Percentiles rank a stretch among this genome's conserved stretches.
Conservation (phyloP, 2,888 invertebrate genomes). For the Yponomeuta evonymella region DNA sequence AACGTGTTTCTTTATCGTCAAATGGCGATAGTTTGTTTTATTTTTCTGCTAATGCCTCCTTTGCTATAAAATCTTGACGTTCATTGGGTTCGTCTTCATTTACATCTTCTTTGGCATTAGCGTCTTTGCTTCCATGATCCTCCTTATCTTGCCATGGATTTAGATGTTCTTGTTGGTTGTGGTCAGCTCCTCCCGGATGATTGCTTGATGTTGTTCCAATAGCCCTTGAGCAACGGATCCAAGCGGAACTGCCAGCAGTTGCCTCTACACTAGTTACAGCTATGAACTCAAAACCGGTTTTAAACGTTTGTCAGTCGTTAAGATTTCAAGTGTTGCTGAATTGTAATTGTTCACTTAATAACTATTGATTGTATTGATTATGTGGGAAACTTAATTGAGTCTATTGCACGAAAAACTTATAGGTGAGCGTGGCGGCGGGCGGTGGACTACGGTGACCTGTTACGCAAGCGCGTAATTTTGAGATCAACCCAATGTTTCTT, state of each 20-base stretch:
- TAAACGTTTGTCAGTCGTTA: constrained; percentile 34
- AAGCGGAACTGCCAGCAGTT: constrained; percentile 65
- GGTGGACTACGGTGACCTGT: constrained; percentile 38
- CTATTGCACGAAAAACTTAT: constrained; percentile 68
- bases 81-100: constrained; percentile 67
- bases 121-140: constrained; percentile 56
- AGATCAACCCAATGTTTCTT: constrained; percentile 27
- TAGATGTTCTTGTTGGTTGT: constrained; percentile 29
- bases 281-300: constrained; percentile 59
- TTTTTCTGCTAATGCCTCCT: constrained; percentile 59
- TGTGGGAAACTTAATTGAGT: constrained; percentile 62
- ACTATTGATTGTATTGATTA: constrained; percentile 57
- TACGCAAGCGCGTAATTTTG: constrained; percentile 70
- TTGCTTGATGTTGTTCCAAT: constrained; percentile 48
- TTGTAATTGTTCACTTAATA: constrained; percentile 68
- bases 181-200: constrained; percentile 67
- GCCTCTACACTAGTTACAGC: constrained; percentile 72
- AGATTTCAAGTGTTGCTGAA: constrained; percentile 75
- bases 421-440: constrained; percentile 72
- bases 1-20: constrained; percentile 77
- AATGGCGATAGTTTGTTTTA: constrained; percentile 69
- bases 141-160: constrained; percentile 34
- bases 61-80: constrained; percentile 66
- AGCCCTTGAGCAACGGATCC: constrained; percentile 68
- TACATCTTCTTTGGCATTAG: constrained; percentile 55